phyloP scores from a whole-genome alignment of 1,140 invertebrate genomes.

The Apis florea region DNA sequence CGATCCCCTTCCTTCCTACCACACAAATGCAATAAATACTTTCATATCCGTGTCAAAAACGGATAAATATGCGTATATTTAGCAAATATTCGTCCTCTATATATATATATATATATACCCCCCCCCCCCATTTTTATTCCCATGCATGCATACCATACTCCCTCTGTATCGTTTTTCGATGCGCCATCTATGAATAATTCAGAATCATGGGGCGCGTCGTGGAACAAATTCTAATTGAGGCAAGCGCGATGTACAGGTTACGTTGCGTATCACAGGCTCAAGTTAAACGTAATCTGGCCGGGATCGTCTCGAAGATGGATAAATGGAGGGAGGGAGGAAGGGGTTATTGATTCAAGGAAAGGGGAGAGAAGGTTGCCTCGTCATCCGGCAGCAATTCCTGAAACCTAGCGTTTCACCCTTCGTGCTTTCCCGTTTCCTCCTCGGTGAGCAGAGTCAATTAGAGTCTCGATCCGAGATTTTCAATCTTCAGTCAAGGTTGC shows the following conservation, averaged over 20 bases:
- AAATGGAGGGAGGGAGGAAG: background rate
- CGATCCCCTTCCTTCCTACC: too few species aligned
- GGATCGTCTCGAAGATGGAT: constrained; percentile 45
- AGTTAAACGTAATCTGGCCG: constrained; percentile 47
- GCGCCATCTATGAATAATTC: constrained; percentile 28
- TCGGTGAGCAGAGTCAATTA: constrained; percentile 63
- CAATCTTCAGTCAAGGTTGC: constrained; percentile 60
- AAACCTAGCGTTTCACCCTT: constrained; percentile 66
- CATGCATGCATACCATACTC: background rate
- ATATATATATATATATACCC: background rate
- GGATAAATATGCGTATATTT: background rate
- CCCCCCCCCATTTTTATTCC: background rate
- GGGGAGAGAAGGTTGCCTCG: constrained; percentile 66
- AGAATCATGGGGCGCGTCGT: constrained; percentile 17
- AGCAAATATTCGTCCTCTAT: background rate
- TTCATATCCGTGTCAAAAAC: too few species aligned
- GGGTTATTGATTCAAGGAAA: constrained; percentile 72
- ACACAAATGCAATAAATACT: too few species aligned
- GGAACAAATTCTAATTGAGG: constrained; percentile 41
- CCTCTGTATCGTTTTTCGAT: constrained; percentile 21
- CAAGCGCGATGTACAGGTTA: constrained; percentile 14
- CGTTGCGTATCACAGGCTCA: constrained; percentile 30
- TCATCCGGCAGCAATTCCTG: constrained; percentile 74
- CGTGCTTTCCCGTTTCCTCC: constrained; percentile 60
- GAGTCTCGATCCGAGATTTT: constrained; percentile 55